phyloP scores from a whole-genome alignment of 1,140 invertebrate species.

The Drosophila littoralis region DNA sequence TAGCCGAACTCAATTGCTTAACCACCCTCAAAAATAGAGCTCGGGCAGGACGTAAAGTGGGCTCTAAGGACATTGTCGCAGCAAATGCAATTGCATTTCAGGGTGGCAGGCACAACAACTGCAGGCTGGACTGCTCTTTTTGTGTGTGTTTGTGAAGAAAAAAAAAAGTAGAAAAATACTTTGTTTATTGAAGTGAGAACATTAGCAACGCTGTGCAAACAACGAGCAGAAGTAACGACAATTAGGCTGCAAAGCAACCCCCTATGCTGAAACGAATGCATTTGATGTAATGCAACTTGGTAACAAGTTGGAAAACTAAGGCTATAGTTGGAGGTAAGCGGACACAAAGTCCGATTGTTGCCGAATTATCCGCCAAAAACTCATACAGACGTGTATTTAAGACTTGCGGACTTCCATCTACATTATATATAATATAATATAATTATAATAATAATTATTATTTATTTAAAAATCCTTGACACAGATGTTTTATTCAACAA shows the following conservation, averaged over 20 bases:
- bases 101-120: not conserved
- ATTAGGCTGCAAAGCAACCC: slow-evolving; percentile 2
- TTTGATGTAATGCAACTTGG: slow-evolving; percentile 20
- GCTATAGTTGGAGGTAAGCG: too few species aligned
- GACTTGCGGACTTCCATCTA: too few species aligned
- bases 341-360: too few species aligned
- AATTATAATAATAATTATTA: too few species aligned
- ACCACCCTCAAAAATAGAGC: slow-evolving; percentile 39
- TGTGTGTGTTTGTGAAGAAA: slow-evolving; percentile 7
- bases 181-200: slow-evolving; percentile 63
- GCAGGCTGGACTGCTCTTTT: slow-evolving; percentile 31
- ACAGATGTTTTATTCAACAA: too few species aligned
- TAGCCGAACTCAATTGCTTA: slow-evolving; percentile 61
- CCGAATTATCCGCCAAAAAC: too few species aligned
- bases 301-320: slow-evolving; percentile 9
- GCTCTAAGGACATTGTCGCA: slow-evolving; percentile 43
- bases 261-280: slow-evolving; percentile 7
- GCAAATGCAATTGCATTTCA: slow-evolving; percentile 57
- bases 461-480: too few species aligned
- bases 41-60: slow-evolving; percentile 1
- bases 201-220: slow-evolving; percentile 54
- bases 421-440: too few species aligned
- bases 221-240: not conserved
- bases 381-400: too few species aligned
- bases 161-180: slow-evolving; percentile 15